Percentiles rank a stretch among this genome's conserved stretches.
phyloP scores from a whole-genome alignment of 2,888 invertebrate genomes.

The Neria commutata region DNA sequence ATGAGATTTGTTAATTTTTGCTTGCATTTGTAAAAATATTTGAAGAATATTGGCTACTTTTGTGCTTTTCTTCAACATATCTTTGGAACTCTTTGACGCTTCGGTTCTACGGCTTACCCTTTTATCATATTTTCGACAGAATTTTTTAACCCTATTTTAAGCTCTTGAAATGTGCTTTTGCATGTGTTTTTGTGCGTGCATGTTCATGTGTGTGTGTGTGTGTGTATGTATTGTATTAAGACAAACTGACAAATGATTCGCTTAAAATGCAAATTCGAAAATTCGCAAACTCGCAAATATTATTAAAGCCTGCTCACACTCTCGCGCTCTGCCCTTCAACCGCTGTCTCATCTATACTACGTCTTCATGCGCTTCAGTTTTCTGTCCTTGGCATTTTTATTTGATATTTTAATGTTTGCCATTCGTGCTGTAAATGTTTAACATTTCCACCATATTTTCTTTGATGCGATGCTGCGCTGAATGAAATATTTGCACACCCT shows the following conservation, averaged over 20 bases:
- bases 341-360: background rate
- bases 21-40: no score
- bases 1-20: no score
- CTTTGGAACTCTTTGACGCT: no score
- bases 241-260: background rate
- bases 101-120: no score
- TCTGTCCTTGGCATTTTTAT: background rate
- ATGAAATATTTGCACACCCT: background rate
- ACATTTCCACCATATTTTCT: background rate
- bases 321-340: background rate
- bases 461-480: background rate
- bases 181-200: background rate
- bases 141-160: no score
- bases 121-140: no score
- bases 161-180: no score
- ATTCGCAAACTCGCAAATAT: background rate
- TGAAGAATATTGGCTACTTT: no score
- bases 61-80: no score
- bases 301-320: background rate
- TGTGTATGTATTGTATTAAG: background rate
- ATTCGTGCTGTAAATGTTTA: constrained; percentile 6
- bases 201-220: background rate
- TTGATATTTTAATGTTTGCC: constrained; percentile 14
- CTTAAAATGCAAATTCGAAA: background rate
- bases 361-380: background rate